Evolutionary conservation across 1,140 invertebrate species (phyloP), one percentile per base, ranked within the genome.

Genomic region (Phocides pigmalion): DNA sequence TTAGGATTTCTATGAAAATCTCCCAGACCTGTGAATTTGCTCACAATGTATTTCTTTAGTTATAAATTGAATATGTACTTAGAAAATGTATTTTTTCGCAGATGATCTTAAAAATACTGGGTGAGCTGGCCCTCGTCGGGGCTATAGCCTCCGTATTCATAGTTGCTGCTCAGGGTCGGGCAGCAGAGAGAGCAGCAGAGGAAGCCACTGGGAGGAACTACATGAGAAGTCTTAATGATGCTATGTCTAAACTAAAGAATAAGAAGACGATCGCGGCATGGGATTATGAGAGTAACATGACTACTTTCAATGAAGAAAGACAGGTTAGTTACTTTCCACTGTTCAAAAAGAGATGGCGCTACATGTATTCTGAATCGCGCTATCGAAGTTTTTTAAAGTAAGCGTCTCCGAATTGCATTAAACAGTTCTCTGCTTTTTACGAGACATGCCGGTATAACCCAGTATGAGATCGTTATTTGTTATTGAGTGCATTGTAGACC

Each of bases 231-330:
- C 66, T 95, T 0, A 94, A 95, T 63, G 91, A 91, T 11, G 82
- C 93, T 20, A 82, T 84, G 12, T 90, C 91, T 0, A 89, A 91
- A 67, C 92, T 93, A 68, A 92, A 82, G 37, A 94, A 95, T 68
- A 92, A 92, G 25, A 79, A 84, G 3, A 85, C 90, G 0, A 69
- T 93, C 0, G 94, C 94, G 0, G 74, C 93, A 1, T 97, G 96
- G 96, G 89, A 92, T n/a, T 97, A 96, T 72, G 93, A 93, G 9
- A 95, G 95, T 0, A 96, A 97, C 80, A 92, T 97, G 11, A 97
- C 95, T 0, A 92, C 93, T 25, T 89, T 92, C 25, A 96, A 95
- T 82, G 91, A 95, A n/a, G 90, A 92, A 32, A 84, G 81, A 37
- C 93, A 94, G 79, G 93, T 93, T 72, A 84, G 64, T 71, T 16